Evolutionary conservation across 2,888 invertebrate species (phyloP), one percentile per base, ranked within the genome.

Genomic region (Sarcophaga rosellei): DNA sequence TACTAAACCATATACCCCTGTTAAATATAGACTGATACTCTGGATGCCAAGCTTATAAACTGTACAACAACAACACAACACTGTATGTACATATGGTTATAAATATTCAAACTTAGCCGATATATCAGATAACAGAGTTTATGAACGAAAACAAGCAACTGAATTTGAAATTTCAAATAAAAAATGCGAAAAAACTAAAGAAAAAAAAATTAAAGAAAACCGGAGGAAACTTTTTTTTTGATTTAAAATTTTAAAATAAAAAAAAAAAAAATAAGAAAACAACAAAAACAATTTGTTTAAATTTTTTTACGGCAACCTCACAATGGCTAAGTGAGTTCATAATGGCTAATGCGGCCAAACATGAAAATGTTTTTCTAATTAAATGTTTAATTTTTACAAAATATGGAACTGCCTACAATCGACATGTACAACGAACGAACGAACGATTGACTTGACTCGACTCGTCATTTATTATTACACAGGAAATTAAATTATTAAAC

Each of bases 301-400:
- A 35, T 35, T 35, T 35, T 35, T 35, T 2, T 10, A 35, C 35
- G 8, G 10, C 35, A 35, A 35, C 35, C 35, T 10, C 10, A 8
- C 35, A 0, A 0, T 10, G 35, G 35, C 35, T 35, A 35, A 35
- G 35, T 35, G 8, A 35, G 35, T 8, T 10, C 35, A 35, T 35
- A 35, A 6, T 35, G 35, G 35, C 35, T 6, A 35, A 35, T 35
- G 35, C 35, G 8, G 35, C 3, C 4, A 53, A 12, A 53, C 53
- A 53, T 17, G 61, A 63, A 59, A 80, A 45, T 73, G 73, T 83
- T 47, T 35, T 35, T 35, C 35, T 79, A 86, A 83, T 83, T 86
- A 59, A 86, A 81, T 84, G 77, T 81, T 84, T 77, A 77, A 84
- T 70, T 69, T 69, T 78, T 70, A 77, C 77, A 86, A 83, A 83